These are phyloP conservation scores for Drosophila hydei DNA, from an alignment of 1,140 invertebrate genomes.

Conservation along the genomic window DNA sequence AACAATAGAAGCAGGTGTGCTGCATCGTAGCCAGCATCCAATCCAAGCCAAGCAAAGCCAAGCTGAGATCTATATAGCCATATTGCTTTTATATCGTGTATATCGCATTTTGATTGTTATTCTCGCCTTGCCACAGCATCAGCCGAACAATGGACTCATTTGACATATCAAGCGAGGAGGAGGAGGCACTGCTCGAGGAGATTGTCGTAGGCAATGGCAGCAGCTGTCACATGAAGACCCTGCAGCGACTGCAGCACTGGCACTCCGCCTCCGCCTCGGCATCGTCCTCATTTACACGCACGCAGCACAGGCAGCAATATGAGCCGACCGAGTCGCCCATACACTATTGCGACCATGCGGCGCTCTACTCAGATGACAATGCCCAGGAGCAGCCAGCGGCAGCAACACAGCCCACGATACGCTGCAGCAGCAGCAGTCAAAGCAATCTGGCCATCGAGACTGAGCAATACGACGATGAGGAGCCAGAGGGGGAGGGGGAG, in stretches of 20 bases:
- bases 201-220: conserved; percentile 69
- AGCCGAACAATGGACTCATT: conserved; percentile 84
- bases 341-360: conserved; percentile 76
- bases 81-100: conserved; percentile 9
- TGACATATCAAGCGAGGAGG: conserved; percentile 84
- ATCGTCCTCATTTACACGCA: conserved; percentile 29
- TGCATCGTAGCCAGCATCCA: conserved; percentile 35
- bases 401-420: conserved; percentile 61
- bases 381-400: conserved; percentile 30
- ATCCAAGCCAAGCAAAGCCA: background rate
- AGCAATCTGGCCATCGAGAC: conserved; percentile 58
- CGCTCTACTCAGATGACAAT: conserved; percentile 74
- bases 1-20: conserved; percentile 38
- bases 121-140: conserved; percentile 57
- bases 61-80: conserved; percentile 21
- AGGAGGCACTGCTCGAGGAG: conserved; percentile 82
- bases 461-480: conserved; percentile 23
- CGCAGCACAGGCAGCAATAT: conserved; percentile 52
- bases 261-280: conserved; percentile 60
- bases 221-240: conserved; percentile 47
- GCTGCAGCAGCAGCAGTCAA: conserved; percentile 74
- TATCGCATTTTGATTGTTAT: conserved; percentile 42
- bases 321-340: conserved; percentile 72
- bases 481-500: conserved; percentile 4
- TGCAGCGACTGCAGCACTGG: conserved; percentile 64